These are phyloP conservation scores for Tiliqua scincoides DNA, from an alignment of 2,113 vertebrate genomes.

Conservation along the genomic window DNA sequence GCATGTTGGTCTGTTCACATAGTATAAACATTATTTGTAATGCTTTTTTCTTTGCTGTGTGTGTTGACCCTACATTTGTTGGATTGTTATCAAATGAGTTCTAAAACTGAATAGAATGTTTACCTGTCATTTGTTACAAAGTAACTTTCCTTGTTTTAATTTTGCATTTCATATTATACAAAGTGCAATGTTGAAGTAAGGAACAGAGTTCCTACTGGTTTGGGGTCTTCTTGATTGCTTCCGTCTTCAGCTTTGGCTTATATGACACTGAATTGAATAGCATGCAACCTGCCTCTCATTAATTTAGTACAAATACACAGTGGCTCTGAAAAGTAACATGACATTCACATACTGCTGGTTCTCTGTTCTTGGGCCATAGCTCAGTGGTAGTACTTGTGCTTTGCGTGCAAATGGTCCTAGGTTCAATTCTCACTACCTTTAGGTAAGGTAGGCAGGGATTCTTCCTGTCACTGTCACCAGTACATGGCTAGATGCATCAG, in stretches of 20 bases:
- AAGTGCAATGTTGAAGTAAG: not conserved
- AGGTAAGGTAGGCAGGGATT: no score
- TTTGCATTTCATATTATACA: not conserved
- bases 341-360: not conserved
- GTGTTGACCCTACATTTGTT: not conserved
- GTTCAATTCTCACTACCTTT: no score
- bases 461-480: no score
- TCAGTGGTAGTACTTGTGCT: no score
- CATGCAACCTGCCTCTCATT: not conserved
- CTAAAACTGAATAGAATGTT: not conserved
- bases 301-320: not conserved
- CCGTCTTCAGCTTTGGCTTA: not conserved
- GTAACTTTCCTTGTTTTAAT: not conserved
- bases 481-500: no score
- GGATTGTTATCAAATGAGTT: not conserved
- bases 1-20: constrained; percentile 16
- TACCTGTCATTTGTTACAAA: not conserved
- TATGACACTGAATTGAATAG: not conserved
- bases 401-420: no score
- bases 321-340: not conserved
- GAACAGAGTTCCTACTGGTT: not conserved
- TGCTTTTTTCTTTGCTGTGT: constrained; percentile 18
- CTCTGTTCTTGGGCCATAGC: not conserved
- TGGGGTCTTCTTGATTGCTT: not conserved
- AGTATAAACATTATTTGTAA: constrained; percentile 20